Evolutionary conservation across 1,140 invertebrate species (phyloP).

Genomic region (Medauroidea extradentata): DNA sequence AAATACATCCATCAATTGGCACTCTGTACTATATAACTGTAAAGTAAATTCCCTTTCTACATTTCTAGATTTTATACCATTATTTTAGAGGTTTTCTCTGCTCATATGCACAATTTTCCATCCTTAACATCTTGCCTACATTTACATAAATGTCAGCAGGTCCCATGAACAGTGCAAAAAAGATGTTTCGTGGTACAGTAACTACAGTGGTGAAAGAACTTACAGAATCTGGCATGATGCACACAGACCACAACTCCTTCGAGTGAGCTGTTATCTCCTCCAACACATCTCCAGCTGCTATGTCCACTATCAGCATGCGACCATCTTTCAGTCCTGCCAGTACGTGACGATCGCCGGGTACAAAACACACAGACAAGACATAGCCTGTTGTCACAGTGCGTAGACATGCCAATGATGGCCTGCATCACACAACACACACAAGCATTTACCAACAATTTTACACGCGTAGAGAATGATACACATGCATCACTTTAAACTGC

Average conservation of each 20-base stretch:
- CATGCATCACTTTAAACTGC: too few species aligned
- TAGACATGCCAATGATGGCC: conserved; percentile 73
- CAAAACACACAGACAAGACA: conserved; percentile 72
- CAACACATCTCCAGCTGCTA: conserved; percentile 70
- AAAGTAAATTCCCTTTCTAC: too few species aligned
- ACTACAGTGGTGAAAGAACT: conserved; percentile 10
- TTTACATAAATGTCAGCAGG: neutral
- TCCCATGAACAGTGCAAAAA: neutral
- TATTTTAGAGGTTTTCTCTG: too few species aligned
- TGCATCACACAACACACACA: conserved; percentile 46
- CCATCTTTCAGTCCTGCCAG: conserved; percentile 87
- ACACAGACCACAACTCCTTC: conserved; percentile 71
- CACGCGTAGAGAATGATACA: too few species aligned
- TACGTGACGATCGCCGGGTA: conserved; percentile 87
- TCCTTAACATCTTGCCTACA: neutral
- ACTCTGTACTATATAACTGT: too few species aligned
- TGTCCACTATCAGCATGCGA: conserved; percentile 80
- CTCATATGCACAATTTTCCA: too few species aligned
- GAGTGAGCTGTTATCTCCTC: conserved; percentile 77
- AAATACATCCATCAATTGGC: too few species aligned
- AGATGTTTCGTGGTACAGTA: neutral
- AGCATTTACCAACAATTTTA: too few species aligned
- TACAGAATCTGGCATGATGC: conserved; percentile 70
- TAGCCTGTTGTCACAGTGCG: conserved; percentile 68
- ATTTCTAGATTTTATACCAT: too few species aligned